These are phyloP conservation scores for Cyanoliseus patagonus DNA, from an alignment of 2,113 vertebrate species.

Conservation along the genomic window DNA sequence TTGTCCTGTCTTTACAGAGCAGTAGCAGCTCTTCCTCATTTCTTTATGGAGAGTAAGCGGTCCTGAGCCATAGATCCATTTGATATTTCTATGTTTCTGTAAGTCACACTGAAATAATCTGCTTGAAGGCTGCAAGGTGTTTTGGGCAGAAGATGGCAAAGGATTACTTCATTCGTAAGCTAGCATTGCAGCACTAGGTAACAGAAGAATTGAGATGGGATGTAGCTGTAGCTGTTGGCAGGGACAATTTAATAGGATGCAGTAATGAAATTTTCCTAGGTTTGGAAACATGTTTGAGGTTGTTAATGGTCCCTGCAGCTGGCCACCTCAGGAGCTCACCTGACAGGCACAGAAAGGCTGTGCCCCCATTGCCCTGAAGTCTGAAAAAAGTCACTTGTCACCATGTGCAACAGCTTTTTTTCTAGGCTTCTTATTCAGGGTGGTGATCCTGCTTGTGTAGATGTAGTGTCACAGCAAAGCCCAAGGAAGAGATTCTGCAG, in stretches of 20 bases:
- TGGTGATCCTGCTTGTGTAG: not conserved
- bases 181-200: not conserved
- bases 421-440: not conserved
- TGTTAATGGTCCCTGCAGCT: not conserved
- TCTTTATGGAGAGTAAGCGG: not conserved
- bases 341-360: not conserved
- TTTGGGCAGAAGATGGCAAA: not conserved
- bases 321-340: not conserved
- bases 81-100: not conserved
- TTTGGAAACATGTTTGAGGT: not conserved
- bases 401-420: not conserved
- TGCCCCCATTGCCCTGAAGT: not conserved
- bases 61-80: not conserved
- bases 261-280: not conserved
- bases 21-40: not conserved
- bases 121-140: not conserved
- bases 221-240: not conserved
- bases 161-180: not conserved
- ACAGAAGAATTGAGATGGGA: not conserved
- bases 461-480: not conserved
- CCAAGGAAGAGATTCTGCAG: not conserved
- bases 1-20: not conserved
- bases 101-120: not conserved
- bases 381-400: not conserved
- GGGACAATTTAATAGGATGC: not conserved